A percentile compares a stretch with the other conserved stretches of the same genome.
phyloP scores from a whole-genome alignment of 2,797 vertebrate species.

The Mormyrus proboscirostris region DNA sequence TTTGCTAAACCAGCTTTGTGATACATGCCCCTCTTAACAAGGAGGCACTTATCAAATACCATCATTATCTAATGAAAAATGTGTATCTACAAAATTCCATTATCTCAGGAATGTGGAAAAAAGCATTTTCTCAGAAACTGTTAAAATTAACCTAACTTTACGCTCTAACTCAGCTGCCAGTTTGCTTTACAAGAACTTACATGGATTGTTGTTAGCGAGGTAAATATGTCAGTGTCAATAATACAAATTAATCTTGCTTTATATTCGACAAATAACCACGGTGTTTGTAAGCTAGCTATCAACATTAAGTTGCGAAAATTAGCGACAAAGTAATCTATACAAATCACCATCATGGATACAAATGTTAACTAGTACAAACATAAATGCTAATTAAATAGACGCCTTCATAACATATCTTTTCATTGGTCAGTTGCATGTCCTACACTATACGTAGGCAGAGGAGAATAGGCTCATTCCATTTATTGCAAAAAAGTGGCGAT shows the following conservation, averaged over 20 bases:
- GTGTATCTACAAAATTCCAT: background rate
- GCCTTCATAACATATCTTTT: background rate
- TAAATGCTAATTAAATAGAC: background rate
- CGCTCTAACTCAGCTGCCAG: background rate
- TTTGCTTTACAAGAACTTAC: background rate
- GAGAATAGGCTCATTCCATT: background rate
- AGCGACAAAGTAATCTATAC: background rate
- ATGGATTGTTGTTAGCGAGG: background rate
- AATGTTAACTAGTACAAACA: background rate
- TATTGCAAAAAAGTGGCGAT: background rate
- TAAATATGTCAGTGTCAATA: background rate
- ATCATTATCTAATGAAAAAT: background rate
- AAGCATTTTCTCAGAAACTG: background rate
- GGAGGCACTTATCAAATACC: background rate
- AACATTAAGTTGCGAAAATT: background rate
- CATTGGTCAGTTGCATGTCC: background rate
- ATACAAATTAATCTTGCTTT: background rate
- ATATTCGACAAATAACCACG: background rate
- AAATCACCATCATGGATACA: background rate
- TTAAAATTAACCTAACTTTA: background rate
- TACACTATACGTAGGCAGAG: background rate
- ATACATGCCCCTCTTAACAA: background rate
- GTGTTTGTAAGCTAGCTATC: background rate
- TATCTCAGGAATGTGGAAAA: background rate
- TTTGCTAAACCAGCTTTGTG: background rate